These are phyloP conservation scores for Cirrhinus molitorella DNA, from an alignment of 2,797 vertebrate genomes.

Conservation along the genomic window DNA sequence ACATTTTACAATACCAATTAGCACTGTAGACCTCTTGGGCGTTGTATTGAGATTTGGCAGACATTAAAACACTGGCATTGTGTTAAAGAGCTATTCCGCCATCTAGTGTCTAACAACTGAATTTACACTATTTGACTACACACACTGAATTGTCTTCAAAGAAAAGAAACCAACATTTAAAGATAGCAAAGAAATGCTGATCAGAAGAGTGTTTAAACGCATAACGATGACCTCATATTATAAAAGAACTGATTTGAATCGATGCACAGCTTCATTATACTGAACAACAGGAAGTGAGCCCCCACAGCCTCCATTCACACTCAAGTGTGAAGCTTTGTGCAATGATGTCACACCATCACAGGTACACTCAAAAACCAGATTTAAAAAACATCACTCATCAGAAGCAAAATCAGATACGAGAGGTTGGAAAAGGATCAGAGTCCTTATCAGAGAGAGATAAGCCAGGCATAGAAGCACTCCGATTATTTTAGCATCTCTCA, in stretches of 20 bases:
- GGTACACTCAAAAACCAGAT: constrained; percentile 24
- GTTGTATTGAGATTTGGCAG: background rate
- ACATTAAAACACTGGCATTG: background rate
- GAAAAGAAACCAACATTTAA: background rate
- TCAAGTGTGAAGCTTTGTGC: constrained; percentile 17
- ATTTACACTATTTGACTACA: background rate
- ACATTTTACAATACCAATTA: constrained; percentile 25
- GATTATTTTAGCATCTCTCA: constrained; percentile 50
- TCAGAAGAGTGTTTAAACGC: too few species aligned
- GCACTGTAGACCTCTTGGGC: constrained; percentile 1
- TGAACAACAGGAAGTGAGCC: constrained; percentile 2
- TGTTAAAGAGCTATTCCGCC: constrained; percentile 34
- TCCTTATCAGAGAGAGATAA: constrained; percentile 37
- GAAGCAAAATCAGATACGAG: constrained; percentile 30
- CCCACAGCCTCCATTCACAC: background rate
- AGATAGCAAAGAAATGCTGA: background rate
- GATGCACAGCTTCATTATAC: too few species aligned
- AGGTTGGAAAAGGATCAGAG: constrained; percentile 40
- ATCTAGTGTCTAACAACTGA: constrained; percentile 31
- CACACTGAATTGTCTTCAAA: background rate
- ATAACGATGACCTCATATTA: too few species aligned
- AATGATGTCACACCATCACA: constrained; percentile 19
- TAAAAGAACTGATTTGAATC: background rate
- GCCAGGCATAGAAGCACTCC: constrained; percentile 17
- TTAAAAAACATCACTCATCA: constrained; percentile 23